Evolutionary conservation across 2,797 vertebrate genomes (phyloP).

Genomic region (Falco concolor): DNA sequence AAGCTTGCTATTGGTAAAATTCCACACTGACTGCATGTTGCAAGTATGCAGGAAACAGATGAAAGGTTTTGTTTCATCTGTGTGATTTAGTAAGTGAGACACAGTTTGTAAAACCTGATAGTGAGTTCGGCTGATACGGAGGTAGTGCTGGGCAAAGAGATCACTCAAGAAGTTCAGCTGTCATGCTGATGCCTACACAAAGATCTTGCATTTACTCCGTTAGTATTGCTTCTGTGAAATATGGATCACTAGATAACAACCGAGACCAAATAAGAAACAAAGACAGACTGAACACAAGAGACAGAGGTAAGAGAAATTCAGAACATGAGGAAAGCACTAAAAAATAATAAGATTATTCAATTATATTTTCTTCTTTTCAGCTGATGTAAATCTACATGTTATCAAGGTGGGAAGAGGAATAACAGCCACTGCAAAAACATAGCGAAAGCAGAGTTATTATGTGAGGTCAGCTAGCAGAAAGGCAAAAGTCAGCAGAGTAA

Average conservation of each 20-base stretch:
- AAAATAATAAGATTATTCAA: neutral
- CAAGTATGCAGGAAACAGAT: neutral
- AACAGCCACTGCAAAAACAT: neutral
- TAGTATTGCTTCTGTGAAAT: neutral
- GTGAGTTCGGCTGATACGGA: neutral
- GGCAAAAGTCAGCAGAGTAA: conserved; percentile 10
- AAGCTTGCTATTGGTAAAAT: neutral
- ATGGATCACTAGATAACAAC: neutral
- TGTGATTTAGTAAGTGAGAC: neutral
- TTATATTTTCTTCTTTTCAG: neutral
- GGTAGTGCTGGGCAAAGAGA: neutral
- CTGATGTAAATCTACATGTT: neutral
- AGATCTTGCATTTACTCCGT: neutral
- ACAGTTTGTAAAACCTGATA: neutral
- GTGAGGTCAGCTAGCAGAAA: neutral
- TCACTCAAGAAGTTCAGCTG: neutral
- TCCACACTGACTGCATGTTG: neutral
- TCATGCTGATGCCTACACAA: neutral
- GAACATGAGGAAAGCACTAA: neutral
- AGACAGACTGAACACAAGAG: neutral
- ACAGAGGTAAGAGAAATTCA: neutral
- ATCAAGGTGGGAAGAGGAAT: neutral
- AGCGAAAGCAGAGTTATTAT: neutral
- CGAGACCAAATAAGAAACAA: neutral
- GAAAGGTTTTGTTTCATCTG: neutral